These are phyloP conservation scores for Melinaea menophilus DNA, from an alignment of 2,888 invertebrate species.

Conservation along the genomic window DNA sequence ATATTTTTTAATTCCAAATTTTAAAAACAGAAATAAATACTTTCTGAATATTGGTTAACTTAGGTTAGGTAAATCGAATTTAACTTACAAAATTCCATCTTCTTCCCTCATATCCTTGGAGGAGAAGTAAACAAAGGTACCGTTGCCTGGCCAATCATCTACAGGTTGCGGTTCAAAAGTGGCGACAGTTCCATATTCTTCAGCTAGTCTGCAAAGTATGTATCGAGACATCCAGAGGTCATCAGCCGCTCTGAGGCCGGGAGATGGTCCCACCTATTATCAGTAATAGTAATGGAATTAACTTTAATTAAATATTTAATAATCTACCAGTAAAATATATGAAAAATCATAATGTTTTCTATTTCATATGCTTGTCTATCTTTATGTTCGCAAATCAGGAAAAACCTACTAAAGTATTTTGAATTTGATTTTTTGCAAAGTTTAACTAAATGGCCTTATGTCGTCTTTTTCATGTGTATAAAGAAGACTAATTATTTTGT, in stretches of 20 bases:
- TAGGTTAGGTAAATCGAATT: neutral
- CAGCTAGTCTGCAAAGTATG: constrained; percentile 88
- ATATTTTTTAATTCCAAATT: too few relatives aligned
- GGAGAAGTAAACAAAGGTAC: constrained; percentile 93
- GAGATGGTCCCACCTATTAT: constrained; percentile 89
- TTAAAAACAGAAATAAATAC: too few relatives aligned
- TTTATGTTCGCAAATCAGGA: too few relatives aligned
- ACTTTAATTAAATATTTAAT: too few relatives aligned
- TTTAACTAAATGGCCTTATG: too few relatives aligned
- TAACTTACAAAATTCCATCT: constrained; percentile 82
- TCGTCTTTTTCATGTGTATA: neutral
- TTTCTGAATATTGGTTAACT: neutral
- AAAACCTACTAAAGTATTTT: too few relatives aligned
- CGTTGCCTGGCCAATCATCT: constrained; percentile 93
- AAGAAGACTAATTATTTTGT: neutral
- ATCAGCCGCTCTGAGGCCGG: constrained; percentile 88
- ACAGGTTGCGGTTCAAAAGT: constrained; percentile 84
- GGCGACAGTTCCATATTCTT: constrained; percentile 88
- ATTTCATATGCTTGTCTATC: too few relatives aligned
- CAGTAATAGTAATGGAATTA: neutral
- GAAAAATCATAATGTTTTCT: too few relatives aligned
- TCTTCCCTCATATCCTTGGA: constrained; percentile 90
- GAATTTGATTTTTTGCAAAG: too few relatives aligned
- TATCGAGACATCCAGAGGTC: constrained; percentile 94
- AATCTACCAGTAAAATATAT: too few relatives aligned